Evolutionary conservation across 2,888 invertebrate genomes (phyloP), one percentile per base, ranked within the genome.

Genomic region (Lycocerus yunnanus): DNA sequence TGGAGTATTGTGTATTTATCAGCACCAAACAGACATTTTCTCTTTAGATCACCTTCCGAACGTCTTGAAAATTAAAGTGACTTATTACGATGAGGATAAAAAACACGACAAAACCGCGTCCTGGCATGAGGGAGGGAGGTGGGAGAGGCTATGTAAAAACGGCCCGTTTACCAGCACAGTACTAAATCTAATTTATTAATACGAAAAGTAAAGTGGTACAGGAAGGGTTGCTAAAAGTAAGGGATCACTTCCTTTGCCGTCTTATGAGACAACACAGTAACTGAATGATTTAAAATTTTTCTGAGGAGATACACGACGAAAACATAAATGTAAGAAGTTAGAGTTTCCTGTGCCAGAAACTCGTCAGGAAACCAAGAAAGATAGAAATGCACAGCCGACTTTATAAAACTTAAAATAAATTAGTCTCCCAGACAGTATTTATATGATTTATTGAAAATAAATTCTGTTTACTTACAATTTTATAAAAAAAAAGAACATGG

Each of bases 1-100:
- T 80, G 78, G 79, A 77, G 82, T 80, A 82, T 82, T 83, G 82
- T 83, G 82, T 82, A 83, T 82, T 83, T 83, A 83, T 83, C 83
- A 83, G 82, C 80, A 77, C 79, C 79, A 82, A 83, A 81, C 83
- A 83, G 83, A 82, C 82, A 78, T 80, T 82, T 78, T 80, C 80
- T 79, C 81, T 80, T 80, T 80, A 77, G 72, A 69, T 72, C 79
- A 78, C 81, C 80, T 80, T 77, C 78, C 76, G 75, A 77, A 75
- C 80, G 77, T 80, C 81, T 82, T 75, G 78, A 80, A 81, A 81
- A 82, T 82, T 81, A 81, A 82, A 81, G 80, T 81, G 80, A 82
- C 82, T 81, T 81, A 81, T 82, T 82, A 78, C 78, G 73, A 67
- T 68, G 69, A 75, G 74, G 72, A 76, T 77, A 79, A 79, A 78